phyloP scores from a whole-genome alignment of 30 jellyfish, hydroid and myxozoan species.

The Aurelia sp. region DNA sequence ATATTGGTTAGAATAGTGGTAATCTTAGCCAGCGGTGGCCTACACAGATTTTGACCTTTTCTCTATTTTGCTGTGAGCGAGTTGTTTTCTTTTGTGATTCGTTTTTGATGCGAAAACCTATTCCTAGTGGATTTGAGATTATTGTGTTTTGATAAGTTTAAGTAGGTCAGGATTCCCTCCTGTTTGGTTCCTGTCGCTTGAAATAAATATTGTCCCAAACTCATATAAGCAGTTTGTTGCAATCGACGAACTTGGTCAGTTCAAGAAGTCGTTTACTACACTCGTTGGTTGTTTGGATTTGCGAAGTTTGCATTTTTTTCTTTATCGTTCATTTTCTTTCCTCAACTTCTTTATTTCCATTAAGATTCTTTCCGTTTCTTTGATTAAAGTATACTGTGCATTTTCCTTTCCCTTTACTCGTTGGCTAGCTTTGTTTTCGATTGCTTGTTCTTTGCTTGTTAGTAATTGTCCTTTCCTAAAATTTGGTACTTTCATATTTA shows the following conservation, averaged over 20 bases:
- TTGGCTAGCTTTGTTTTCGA: not conserved
- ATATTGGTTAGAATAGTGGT: not conserved
- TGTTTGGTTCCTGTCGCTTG: constrained; percentile 32
- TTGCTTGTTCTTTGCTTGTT: not conserved
- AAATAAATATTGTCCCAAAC: not conserved
- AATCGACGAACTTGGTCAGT: not conserved
- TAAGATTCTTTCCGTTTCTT: too few relatives aligned
- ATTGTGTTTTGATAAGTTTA: constrained; percentile 6
- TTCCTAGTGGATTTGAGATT: constrained; percentile 40
- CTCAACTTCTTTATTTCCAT: not conserved
- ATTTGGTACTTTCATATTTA: too few relatives aligned
- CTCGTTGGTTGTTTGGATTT: not conserved
- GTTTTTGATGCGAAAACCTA: constrained; percentile 20
- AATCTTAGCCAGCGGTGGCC: not conserved
- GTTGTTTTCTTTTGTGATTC: constrained; percentile 34
- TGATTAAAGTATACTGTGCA: too few relatives aligned
- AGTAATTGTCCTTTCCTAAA: not conserved
- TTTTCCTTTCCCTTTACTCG: not conserved
- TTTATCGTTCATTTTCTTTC: not conserved
- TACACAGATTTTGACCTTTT: constrained; percentile 15
- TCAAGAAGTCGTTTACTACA: not conserved
- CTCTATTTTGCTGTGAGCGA: not conserved
- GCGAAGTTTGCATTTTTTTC: not conserved
- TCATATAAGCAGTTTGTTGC: not conserved
- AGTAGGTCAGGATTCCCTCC: constrained; percentile 40